Base-by-base conservation (phyloP, 2,888 invertebrate genomes). In the Cheilosia pagana region DNA sequence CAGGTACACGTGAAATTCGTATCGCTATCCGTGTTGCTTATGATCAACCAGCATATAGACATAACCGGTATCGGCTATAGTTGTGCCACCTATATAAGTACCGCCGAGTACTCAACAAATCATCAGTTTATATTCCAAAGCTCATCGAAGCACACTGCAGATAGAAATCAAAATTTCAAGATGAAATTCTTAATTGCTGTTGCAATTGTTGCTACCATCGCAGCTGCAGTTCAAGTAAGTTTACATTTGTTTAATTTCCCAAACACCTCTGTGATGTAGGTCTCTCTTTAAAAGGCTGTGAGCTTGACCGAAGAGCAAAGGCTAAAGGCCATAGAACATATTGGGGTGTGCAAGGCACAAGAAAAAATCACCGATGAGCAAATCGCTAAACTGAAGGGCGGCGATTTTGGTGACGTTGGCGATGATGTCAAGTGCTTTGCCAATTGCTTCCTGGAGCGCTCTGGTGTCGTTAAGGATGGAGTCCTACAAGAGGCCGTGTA, bases 371-470 rank as follows among this genome's bases (percentile, higher is more conserved):
- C 87, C 50, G 87, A 88, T 76, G 89, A 90, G 1, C 89, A 88
- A 48, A 89, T 88, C 0, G 6, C 50, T 2, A 87, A 88, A 14
- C 8, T 91, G 53, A 88, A 86, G 5, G 68, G 60, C 0, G 90
- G 89, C 6, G 88, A 89, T 3, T 89, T 88, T 4, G 77, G 87
- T 0, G 87, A 88, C 41, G 65, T 41, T 4, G 88, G 88, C 68
- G 78, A 74, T 0, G 88, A 88, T 60, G 23, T 87, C 3, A 90
- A 91, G 77, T 91, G 91, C 76, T 90, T 91, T 45, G 77, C 89
- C 39, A 89, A 89, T 43, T 91, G 91, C 21, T 90, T 91, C 87
- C 86, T 91, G 60, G 91, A 91, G 79, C 89, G 89, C 74, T 2
- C 53, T 2, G 90, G 89, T n/a, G 83, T 89, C 14, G 0, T 90